These are phyloP conservation scores for Cheirogaleus major DNA, from an alignment of 2,797 vertebrate genomes.

Conservation along the genomic window DNA sequence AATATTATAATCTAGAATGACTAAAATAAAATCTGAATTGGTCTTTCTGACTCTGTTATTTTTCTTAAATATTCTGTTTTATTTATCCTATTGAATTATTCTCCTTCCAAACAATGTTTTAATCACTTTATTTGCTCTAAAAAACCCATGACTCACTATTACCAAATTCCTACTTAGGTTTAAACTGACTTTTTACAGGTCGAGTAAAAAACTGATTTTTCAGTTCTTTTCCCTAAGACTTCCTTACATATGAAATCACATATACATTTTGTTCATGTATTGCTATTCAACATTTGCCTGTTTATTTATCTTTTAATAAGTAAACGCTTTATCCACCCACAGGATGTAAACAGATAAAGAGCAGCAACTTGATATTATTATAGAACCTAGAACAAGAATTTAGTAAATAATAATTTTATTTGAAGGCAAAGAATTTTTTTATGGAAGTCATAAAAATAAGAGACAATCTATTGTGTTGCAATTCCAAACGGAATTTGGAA, in stretches of 20 bases:
- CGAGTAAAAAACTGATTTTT: not conserved
- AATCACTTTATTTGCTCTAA: not conserved
- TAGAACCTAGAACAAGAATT: not conserved
- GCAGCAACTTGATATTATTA: not conserved
- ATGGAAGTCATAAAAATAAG: not conserved
- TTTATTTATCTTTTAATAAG: not conserved
- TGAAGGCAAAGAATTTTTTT: not conserved
- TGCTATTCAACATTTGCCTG: not conserved
- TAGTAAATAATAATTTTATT: not conserved
- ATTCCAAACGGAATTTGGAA: not conserved
- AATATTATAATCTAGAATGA: not conserved
- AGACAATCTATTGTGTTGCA: not conserved
- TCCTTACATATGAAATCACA: not conserved
- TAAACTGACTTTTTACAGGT: not conserved
- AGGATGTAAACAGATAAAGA: not conserved
- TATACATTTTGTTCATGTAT: not conserved
- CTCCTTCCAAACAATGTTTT: not conserved
- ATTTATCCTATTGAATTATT: not conserved
- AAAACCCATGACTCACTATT: not conserved
- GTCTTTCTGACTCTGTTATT: not conserved
- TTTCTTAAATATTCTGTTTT: not conserved
- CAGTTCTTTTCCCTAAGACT: not conserved
- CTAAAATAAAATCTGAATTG: not conserved
- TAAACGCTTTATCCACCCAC: not conserved
- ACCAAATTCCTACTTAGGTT: not conserved